Evolutionary conservation across 2,888 invertebrate species (phyloP).

Genomic region (Celastrina argiolus): DNA sequence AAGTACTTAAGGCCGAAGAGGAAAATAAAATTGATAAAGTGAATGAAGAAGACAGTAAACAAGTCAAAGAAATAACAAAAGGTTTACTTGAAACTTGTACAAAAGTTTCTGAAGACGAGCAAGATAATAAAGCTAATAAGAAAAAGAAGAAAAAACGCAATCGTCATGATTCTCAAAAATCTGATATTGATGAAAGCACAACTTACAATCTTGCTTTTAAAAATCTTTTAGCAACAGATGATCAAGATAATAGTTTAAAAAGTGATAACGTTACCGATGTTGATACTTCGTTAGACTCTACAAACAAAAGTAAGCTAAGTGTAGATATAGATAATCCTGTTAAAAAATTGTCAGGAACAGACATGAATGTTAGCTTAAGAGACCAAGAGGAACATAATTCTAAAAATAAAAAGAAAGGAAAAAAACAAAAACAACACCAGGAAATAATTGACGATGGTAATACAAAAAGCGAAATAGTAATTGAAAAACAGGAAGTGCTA

Average conservation of each 20-base stretch:
- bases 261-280: conserved; percentile 21
- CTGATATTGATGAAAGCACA: conserved; percentile 46
- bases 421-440: conserved; percentile 33
- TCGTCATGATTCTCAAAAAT: conserved; percentile 55
- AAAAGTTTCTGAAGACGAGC: conserved; percentile 32
- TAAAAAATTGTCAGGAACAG: conserved; percentile 18
- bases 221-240: conserved; percentile 40
- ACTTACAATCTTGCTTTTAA: conserved; percentile 56
- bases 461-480: conserved; percentile 31
- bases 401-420: conserved; percentile 32
- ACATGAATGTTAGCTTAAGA: conserved; percentile 10
- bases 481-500: neutral
- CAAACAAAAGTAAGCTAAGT: neutral
- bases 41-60: neutral
- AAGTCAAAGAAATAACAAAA: conserved; percentile 28
- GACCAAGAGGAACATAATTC: conserved; percentile 39
- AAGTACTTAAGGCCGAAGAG: conserved; percentile 28
- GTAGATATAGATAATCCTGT: conserved; percentile 18
- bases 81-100: conserved; percentile 15
- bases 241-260: conserved; percentile 20
- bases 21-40: conserved; percentile 21
- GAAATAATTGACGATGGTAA: conserved; percentile 34
- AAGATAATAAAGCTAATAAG: conserved; percentile 48
- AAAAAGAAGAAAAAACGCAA: conserved; percentile 65
- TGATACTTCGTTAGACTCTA: conserved; percentile 17